Evolutionary conservation across 2,113 vertebrate species (phyloP).

Genomic region (Lycaon pictus): DNA sequence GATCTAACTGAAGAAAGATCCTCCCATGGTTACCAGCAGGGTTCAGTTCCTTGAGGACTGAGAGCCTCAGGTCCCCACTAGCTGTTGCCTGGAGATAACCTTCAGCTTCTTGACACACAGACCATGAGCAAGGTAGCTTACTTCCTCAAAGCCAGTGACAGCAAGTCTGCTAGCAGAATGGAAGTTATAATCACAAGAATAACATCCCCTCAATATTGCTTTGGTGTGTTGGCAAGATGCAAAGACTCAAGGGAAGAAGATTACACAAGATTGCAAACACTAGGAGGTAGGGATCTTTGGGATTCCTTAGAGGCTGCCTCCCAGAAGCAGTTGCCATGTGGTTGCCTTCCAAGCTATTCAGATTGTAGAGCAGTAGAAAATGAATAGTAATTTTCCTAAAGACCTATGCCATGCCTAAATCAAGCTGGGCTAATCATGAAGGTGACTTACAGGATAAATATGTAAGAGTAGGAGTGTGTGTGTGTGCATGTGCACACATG

Average conservation of each 20-base stretch:
- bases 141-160: not conserved
- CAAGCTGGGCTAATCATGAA: not conserved
- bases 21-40: not conserved
- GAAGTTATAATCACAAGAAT: not conserved
- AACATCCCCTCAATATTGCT: not conserved
- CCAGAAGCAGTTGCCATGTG: not conserved
- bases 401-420: not conserved
- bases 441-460: not conserved
- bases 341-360: not conserved
- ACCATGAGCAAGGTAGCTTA: not conserved
- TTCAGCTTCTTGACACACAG: not conserved
- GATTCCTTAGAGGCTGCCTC: not conserved
- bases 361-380: not conserved
- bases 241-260: not conserved
- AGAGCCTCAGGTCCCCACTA: not conserved
- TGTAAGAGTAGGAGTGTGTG: no score
- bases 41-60: not conserved
- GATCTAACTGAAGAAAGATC: not conserved
- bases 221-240: not conserved
- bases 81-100: not conserved
- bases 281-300: not conserved
- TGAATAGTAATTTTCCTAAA: not conserved
- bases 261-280: not conserved
- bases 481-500: not conserved
- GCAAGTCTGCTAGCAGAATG: not conserved